A percentile compares a stretch with the other conserved stretches of the same genome.
These are phyloP conservation scores for Metaphire vulgaris DNA, from an alignment of 1,140 invertebrate genomes.

Conservation along the genomic window DNA sequence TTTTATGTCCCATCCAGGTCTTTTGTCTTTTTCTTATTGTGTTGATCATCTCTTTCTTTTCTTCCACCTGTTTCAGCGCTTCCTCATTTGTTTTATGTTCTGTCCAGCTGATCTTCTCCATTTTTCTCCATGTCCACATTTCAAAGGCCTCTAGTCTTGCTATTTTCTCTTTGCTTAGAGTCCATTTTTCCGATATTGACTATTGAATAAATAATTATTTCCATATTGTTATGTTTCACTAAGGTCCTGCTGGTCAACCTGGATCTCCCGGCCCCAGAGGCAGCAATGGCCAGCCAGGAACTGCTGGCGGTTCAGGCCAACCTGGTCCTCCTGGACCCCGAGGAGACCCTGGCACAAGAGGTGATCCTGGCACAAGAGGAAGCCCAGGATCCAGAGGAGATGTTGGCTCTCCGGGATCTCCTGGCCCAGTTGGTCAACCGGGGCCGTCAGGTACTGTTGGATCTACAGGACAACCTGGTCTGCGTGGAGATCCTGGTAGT, in stretches of 20 bases:
- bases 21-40: no score
- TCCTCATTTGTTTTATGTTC: no score
- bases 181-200: no score
- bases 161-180: no score
- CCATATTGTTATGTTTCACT: no score
- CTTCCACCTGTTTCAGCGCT: no score
- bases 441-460: neutral
- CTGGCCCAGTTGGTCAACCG: neutral
- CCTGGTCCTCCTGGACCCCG: neutral
- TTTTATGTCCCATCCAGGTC: no score
- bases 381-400: neutral
- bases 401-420: neutral
- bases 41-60: no score
- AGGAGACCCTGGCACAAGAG: neutral
- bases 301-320: conserved; percentile 10
- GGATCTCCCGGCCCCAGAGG: neutral
- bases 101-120: no score
- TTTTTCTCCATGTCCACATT: no score
- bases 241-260: conserved; percentile 32
- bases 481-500: neutral
- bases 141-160: no score
- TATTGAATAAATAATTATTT: no score
- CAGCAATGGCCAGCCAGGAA: neutral
- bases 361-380: neutral
- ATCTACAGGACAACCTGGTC: conserved; percentile 1